Conservation (phyloP, 2,113 vertebrate genomes). For the Zosterops pallidus region DNA sequence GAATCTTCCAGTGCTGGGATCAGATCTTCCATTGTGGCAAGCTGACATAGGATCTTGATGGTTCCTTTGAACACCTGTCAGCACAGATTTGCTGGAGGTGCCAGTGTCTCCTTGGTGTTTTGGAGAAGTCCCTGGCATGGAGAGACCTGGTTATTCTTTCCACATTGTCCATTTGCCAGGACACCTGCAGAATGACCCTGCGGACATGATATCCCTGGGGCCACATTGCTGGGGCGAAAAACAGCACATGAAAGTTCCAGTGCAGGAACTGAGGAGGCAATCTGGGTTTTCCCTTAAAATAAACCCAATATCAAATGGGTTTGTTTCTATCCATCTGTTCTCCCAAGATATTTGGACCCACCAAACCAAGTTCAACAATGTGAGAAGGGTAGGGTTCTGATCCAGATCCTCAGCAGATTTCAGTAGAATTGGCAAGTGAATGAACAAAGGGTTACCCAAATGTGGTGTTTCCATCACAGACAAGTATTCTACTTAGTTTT, state of each 20-base stretch:
- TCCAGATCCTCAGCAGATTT: background rate
- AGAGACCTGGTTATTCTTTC: background rate
- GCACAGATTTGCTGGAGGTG: background rate
- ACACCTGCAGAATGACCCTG: background rate
- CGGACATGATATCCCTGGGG: background rate
- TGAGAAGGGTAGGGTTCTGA: background rate
- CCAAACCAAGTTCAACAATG: background rate
- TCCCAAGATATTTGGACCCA: background rate
- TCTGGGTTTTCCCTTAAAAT: background rate
- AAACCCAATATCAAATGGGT: background rate
- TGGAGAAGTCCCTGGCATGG: background rate
- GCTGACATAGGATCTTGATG: rapidly evolving
- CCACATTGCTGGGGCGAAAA: background rate
- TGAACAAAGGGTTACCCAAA: background rate
- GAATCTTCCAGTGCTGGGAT: background rate
- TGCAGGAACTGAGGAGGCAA: background rate
- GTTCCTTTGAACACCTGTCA: background rate
- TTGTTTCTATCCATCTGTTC: background rate
- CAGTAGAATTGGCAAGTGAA: background rate
- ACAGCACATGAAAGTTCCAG: background rate
- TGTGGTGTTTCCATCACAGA: background rate
- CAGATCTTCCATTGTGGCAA: background rate
- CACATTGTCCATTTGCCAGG: background rate
- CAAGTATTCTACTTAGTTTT: background rate
- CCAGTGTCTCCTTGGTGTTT: background rate